Evolutionary conservation across 1,140 invertebrate species (phyloP).

Genomic region (Caenorhabditis tropicalis): DNA sequence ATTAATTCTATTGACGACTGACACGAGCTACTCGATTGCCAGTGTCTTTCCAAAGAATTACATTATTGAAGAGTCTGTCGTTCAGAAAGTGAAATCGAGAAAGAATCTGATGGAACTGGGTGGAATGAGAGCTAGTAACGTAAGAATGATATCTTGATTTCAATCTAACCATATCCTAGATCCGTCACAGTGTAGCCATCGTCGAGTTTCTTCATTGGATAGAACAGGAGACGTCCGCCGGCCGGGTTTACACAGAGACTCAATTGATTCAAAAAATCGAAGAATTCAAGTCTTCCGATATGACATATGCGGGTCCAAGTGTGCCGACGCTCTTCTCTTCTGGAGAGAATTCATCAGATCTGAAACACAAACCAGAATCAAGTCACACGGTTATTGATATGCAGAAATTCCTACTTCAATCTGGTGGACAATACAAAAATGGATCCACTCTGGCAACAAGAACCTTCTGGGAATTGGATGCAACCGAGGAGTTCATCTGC

Average conservation of each 20-base stretch:
- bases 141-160: conserved; percentile 64
- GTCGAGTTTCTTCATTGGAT: conserved; percentile 91
- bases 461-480: neutral
- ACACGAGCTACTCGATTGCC: conserved; percentile 63
- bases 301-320: conserved; percentile 80
- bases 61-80: conserved; percentile 76
- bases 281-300: conserved; percentile 77
- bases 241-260: conserved; percentile 85
- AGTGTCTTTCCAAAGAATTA: neutral
- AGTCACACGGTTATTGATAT: neutral
- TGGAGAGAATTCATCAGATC: neutral
- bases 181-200: conserved; percentile 83
- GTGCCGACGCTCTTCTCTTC: neutral
- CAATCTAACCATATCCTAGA: conserved; percentile 59
- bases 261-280: conserved; percentile 81
- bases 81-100: conserved; percentile 83
- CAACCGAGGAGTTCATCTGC: neutral
- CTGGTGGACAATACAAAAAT: neutral
- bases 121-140: conserved; percentile 85
- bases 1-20: neutral
- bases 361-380: neutral
- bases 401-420: neutral
- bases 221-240: conserved; percentile 75
- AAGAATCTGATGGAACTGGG: conserved; percentile 88
- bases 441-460: neutral